A percentile compares a stretch with the other conserved stretches of the same genome.
Evolutionary conservation across 2,888 invertebrate species (phyloP).

Genomic region (Peribatodes rhomboidaria): DNA sequence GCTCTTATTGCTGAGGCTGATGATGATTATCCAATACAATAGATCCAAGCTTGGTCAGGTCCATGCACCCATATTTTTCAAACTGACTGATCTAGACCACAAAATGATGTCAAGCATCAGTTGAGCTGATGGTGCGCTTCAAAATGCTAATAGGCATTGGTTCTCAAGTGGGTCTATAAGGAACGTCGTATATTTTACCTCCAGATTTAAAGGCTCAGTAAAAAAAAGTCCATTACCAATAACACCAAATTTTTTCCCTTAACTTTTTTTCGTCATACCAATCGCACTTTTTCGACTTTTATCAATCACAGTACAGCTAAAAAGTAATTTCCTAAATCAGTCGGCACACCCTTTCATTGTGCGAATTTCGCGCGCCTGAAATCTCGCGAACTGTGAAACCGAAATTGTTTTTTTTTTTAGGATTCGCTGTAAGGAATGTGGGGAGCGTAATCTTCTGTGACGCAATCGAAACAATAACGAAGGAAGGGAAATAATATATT

Average conservation of each 20-base stretch:
- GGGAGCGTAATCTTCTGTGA: constrained; percentile 43
- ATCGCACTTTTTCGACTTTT: too few relatives aligned
- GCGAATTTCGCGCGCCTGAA: constrained; percentile 58
- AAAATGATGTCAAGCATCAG: too few relatives aligned
- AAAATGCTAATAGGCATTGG: neutral
- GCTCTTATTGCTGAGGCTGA: too few relatives aligned
- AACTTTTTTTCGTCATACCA: neutral
- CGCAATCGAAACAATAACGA: constrained; percentile 52
- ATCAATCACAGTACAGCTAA: constrained; percentile 14
- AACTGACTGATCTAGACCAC: too few relatives aligned
- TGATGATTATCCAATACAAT: too few relatives aligned
- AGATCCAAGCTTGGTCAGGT: too few relatives aligned
- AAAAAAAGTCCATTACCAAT: neutral
- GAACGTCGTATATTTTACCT: neutral
- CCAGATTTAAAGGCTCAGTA: neutral
- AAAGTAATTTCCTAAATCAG: constrained; percentile 54
- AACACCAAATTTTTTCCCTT: neutral
- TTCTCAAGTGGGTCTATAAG: neutral
- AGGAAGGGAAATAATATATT: constrained; percentile 39
- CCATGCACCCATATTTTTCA: too few relatives aligned
- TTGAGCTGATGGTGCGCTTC: neutral
- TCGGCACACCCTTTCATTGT: constrained; percentile 63
- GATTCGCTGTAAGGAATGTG: constrained; percentile 46
- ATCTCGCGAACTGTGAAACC: constrained; percentile 58
- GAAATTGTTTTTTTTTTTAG: constrained; percentile 64